A percentile compares a stretch with the other conserved stretches of the same genome.
Evolutionary conservation across 1,140 invertebrate genomes (phyloP).

Genomic region (Drosophila jambulina): DNA sequence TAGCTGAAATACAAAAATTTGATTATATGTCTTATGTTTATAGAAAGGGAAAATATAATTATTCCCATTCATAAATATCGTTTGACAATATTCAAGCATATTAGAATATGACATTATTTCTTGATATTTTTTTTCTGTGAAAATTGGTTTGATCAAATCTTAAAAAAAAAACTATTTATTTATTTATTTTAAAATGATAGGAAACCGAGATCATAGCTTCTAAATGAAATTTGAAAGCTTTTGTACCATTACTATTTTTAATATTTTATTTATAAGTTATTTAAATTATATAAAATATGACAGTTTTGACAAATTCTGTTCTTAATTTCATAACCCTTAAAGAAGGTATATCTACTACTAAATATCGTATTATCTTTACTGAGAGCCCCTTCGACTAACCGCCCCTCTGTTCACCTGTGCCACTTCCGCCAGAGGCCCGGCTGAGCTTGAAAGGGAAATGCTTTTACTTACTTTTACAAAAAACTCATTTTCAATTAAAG

Average conservation of each 20-base stretch:
- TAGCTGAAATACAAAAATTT: not conserved
- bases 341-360: not conserved
- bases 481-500: slow-evolving; percentile 76
- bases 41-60: not conserved
- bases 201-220: not conserved
- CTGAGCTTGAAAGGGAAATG: slow-evolving; percentile 70
- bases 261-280: not conserved
- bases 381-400: not conserved
- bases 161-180: not conserved
- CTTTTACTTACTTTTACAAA: slow-evolving; percentile 69
- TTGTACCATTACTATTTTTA: not conserved
- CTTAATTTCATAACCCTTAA: not conserved
- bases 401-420: slow-evolving; percentile 10
- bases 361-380: not conserved
- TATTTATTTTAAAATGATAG: not conserved
- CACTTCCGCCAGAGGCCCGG: not conserved
- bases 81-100: not conserved
- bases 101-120: no score
- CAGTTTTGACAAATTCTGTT: not conserved
- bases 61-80: not conserved
- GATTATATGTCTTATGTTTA: not conserved
- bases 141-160: not conserved
- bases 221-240: not conserved
- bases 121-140: no score
- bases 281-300: no score